Conservation (phyloP, 2,797 vertebrate species). For the Bovichtus variegatus region DNA sequence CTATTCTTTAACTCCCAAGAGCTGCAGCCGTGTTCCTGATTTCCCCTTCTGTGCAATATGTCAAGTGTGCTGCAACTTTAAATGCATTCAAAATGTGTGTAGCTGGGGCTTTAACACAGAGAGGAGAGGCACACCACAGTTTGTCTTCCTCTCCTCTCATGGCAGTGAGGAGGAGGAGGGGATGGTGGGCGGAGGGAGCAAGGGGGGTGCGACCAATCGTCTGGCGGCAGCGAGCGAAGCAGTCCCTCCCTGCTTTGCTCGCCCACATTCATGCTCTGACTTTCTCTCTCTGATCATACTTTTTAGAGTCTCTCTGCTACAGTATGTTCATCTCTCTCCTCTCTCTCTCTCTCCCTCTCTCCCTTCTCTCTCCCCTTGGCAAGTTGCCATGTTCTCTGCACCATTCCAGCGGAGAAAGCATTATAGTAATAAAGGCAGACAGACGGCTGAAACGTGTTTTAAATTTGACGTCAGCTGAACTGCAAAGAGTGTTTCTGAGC, state of each 20-base stretch:
- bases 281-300: constrained; percentile 5
- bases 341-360: constrained; percentile 17
- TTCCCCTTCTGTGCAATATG: not conserved
- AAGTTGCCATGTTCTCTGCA: constrained; percentile 53
- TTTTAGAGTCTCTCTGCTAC: constrained; percentile 31
- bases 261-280: constrained; percentile 40
- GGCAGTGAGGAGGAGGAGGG: constrained; percentile 70
- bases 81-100: constrained; percentile 16
- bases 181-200: constrained; percentile 66
- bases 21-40: not conserved
- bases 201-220: constrained; percentile 87
- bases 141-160: constrained; percentile 60
- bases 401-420: constrained; percentile 29
- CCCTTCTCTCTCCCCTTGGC: constrained; percentile 35
- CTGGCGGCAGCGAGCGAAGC: constrained; percentile 57
- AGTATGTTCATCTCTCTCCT: constrained; percentile 32
- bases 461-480: constrained; percentile 9
- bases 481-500: not conserved
- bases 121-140: constrained; percentile 40
- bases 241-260: constrained; percentile 16
- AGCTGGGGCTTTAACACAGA: not conserved
- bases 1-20: not conserved
- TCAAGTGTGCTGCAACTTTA: constrained; percentile 37
- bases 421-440: constrained; percentile 11
- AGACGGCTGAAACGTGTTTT: constrained; percentile 38